A percentile compares a stretch with the other conserved stretches of the same genome.
phyloP scores from a whole-genome alignment of 2,888 invertebrate species.

The Scotopteryx bipunctaria region DNA sequence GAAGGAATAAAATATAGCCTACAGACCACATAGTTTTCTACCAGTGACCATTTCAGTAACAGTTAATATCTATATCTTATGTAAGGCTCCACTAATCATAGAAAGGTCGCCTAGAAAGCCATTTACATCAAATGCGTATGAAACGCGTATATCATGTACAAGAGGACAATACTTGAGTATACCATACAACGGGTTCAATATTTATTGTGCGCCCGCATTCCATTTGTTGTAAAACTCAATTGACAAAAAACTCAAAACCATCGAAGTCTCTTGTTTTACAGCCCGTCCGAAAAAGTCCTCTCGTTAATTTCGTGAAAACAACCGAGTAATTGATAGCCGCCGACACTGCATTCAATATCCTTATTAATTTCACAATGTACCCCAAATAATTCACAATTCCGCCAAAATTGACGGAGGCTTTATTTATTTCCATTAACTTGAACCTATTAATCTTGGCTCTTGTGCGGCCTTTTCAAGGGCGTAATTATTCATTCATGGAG shows the following conservation, averaged over 20 bases:
- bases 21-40: no score
- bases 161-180: no score
- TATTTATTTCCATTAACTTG: conserved; percentile 31
- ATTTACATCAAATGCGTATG: no score
- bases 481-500: conserved; percentile 21
- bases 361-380: conserved; percentile 37
- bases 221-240: not conserved
- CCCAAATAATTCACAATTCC: conserved; percentile 28
- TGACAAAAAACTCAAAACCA: conserved; percentile 6
- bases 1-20: no score
- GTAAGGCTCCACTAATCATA: no score
- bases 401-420: conserved; percentile 25
- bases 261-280: conserved; percentile 12
- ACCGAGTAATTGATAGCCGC: conserved; percentile 63
- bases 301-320: conserved; percentile 66
- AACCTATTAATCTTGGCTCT: conserved; percentile 29
- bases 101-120: no score
- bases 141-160: not conserved
- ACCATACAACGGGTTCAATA: no score
- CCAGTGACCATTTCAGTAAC: no score
- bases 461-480: conserved; percentile 21
- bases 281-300: conserved; percentile 12
- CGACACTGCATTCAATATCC: conserved; percentile 32
- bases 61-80: no score
- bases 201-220: conserved; percentile 8